phyloP scores from a whole-genome alignment of 2,113 vertebrate genomes.

The Numenius arquata region DNA sequence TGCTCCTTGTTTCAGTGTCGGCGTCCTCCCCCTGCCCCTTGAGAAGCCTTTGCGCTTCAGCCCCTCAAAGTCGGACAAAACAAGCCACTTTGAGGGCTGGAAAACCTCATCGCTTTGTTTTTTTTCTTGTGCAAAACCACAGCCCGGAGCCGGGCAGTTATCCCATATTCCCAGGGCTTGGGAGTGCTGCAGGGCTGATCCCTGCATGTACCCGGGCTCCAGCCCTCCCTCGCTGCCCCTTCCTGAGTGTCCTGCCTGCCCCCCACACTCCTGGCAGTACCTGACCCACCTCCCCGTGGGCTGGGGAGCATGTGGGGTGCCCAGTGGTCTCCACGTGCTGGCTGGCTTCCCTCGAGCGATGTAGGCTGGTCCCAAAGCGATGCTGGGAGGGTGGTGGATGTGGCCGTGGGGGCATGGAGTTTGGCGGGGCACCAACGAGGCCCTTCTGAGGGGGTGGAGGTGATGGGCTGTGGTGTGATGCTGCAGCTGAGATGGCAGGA shows the following conservation, averaged over 20 bases:
- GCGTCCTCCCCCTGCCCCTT: not conserved
- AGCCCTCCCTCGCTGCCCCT: not conserved
- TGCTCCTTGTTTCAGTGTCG: conserved; percentile 12
- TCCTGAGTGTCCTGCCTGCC: not conserved
- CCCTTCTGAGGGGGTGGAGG: not conserved
- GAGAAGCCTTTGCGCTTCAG: not conserved
- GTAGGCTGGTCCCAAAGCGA: not conserved
- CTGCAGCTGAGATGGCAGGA: not conserved
- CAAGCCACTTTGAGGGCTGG: not conserved
- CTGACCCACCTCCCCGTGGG: not conserved
- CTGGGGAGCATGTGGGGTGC: not conserved
- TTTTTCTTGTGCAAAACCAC: not conserved
- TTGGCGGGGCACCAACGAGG: not conserved
- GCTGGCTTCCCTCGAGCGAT: not conserved
- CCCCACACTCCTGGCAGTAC: not conserved
- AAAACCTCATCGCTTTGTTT: not conserved
- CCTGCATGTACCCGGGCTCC: not conserved
- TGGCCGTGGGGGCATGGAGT: not conserved
- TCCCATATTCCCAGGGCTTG: fast-evolving
- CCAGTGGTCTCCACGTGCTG: not conserved
- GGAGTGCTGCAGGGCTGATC: not conserved
- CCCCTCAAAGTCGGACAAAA: not conserved
- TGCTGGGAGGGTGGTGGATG: not conserved
- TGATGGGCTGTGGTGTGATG: not conserved
- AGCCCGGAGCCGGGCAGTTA: not conserved